phyloP scores from a whole-genome alignment of 2,797 vertebrate species.

The Nannoperca australis region DNA sequence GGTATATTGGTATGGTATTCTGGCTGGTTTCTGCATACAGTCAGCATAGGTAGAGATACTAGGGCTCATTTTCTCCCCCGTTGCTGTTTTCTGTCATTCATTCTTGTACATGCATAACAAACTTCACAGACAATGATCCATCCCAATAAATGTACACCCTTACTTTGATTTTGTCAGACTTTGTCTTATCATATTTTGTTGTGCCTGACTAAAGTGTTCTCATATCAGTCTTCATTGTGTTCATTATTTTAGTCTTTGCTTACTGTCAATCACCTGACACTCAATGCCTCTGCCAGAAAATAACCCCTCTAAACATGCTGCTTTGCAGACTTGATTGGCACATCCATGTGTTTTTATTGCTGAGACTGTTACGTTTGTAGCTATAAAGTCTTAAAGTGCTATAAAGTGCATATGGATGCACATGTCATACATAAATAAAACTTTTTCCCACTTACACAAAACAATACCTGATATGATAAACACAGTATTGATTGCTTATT shows the following conservation, averaged over 20 bases:
- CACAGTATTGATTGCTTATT: not conserved
- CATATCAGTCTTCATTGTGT: not conserved
- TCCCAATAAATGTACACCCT: not conserved
- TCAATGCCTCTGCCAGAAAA: conserved; percentile 16
- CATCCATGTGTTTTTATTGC: conserved; percentile 14
- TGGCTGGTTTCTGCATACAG: conserved; percentile 12
- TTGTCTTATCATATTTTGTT: conserved; percentile 7
- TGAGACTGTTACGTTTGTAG: not conserved
- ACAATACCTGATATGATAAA: not conserved
- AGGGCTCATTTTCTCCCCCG: not conserved
- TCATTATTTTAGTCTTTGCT: conserved; percentile 25
- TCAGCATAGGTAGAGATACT: not conserved
- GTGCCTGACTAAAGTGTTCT: conserved; percentile 10
- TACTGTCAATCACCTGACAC: conserved; percentile 38
- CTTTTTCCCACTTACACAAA: not conserved
- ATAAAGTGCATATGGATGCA: not conserved
- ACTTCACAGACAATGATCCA: not conserved
- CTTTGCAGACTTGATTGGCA: conserved; percentile 37
- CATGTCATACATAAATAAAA: not conserved
- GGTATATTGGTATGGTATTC: not conserved
- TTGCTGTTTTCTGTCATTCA: not conserved
- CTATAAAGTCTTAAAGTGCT: conserved; percentile 1
- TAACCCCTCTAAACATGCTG: conserved; percentile 10
- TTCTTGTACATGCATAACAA: conserved; percentile 6
- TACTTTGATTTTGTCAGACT: conserved; percentile 9